A percentile compares a stretch with the other conserved stretches of the same genome.
Evolutionary conservation across 30 jellyfish, hydroid and myxozoan species (phyloP).

Genomic region (Calvadosia cruxmelitensis): DNA sequence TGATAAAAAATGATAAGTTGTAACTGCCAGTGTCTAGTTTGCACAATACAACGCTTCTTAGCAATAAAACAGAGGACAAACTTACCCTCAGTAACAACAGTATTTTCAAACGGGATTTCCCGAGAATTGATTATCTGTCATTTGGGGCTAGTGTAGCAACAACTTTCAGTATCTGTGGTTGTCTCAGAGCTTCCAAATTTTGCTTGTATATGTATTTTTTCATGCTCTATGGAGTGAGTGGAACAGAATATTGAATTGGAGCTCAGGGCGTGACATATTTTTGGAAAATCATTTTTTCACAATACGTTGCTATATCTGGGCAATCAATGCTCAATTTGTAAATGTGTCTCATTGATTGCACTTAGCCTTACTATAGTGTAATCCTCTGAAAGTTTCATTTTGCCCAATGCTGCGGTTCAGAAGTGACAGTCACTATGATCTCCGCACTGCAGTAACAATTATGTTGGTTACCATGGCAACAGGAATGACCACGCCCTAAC

Average conservation of each 20-base stretch:
- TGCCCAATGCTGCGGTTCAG: neutral
- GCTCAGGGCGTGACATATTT: too few species aligned
- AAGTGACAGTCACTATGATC: neutral
- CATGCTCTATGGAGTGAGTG: neutral
- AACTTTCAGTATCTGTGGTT: neutral
- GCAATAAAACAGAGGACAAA: too few species aligned
- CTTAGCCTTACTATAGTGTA: neutral
- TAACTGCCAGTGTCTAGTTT: neutral
- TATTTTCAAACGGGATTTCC: neutral
- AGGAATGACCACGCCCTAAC: constrained; percentile 1
- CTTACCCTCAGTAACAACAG: too few species aligned
- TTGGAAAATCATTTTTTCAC: neutral
- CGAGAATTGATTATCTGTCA: neutral
- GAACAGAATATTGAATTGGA: neutral
- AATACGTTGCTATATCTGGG: too few species aligned
- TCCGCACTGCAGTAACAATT: neutral
- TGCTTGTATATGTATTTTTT: neutral
- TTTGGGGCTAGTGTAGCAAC: neutral
- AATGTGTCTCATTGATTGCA: neutral
- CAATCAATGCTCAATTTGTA: neutral
- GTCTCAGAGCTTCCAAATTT: neutral
- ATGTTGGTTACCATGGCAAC: neutral
- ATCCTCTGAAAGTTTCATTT: neutral
- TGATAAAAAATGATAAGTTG: neutral
- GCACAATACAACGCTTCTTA: neutral